A percentile compares a stretch with the other conserved stretches of the same genome.
These are phyloP conservation scores for Pyrgilauda ruficollis DNA, from an alignment of 2,113 vertebrate species.

Conservation along the genomic window DNA sequence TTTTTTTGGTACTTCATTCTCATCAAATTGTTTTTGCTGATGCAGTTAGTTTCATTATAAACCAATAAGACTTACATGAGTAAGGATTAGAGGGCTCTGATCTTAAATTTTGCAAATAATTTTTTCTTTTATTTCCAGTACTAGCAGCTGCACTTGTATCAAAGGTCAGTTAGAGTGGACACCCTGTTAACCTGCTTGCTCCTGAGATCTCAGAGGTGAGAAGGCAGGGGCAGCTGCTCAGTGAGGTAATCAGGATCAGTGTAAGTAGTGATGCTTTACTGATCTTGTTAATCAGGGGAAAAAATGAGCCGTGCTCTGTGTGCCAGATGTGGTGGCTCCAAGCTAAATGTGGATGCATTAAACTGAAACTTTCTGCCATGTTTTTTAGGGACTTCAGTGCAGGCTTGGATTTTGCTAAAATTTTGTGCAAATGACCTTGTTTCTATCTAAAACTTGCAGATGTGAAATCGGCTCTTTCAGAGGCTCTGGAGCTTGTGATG, in stretches of 20 bases:
- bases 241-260: neutral
- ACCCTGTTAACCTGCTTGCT: neutral
- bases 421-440: neutral
- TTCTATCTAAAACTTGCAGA: neutral
- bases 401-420: neutral
- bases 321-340: neutral
- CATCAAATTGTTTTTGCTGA: slow-evolving; percentile 18
- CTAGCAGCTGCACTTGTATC: neutral
- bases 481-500: neutral
- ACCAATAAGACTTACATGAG: neutral
- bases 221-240: neutral
- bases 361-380: neutral
- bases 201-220: neutral
- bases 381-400: neutral
- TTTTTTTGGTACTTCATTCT: neutral
- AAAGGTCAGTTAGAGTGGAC: neutral
- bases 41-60: slow-evolving; percentile 15
- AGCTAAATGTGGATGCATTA: neutral
- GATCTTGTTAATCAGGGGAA: neutral
- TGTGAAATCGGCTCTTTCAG: neutral
- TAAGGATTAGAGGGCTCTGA: slow-evolving; percentile 15
- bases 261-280: neutral
- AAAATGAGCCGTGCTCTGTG: neutral
- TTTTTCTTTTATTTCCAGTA: neutral
- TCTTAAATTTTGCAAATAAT: slow-evolving; percentile 10